Base-by-base conservation (phyloP, 2,888 invertebrate genomes). In the Cryptops parisi region DNA sequence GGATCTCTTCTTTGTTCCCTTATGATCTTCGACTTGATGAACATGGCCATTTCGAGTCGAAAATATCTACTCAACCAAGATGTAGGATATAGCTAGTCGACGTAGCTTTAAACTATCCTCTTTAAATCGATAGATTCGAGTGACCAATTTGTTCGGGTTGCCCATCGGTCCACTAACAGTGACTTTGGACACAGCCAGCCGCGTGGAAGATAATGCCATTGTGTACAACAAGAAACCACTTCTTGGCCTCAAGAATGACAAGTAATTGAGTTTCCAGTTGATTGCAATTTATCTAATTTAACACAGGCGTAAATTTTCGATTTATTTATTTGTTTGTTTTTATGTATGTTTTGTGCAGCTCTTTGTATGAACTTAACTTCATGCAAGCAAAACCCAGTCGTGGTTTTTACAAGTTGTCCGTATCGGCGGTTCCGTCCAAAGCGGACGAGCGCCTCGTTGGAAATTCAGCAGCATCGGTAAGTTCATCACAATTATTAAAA, bases 401-500 rank as follows among this genome's bases (percentile, higher is more conserved):
- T 57, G 94, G 91, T 25, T 76, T 87, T 64, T 96, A 96, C 72
- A 80, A 80, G 61, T 76, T 90, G 5, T 80, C 80, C 0, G 67
- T 96, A 15, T 82, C 77, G 56, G 85, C 83, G 2, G 81, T 79
- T 46, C 70, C 74, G 4, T 75, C 76, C 60, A 76, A 77, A 5
- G 71, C 78, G 15, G 79, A 76, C 58, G 67, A 79, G 70, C 64
- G 72, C 21, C 64, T 75, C 15, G 68, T 74, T 41, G 75, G 75
- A 3, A 71, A 70, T 50, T 74, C 81, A 23, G 74, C 74, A 21
- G 79, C 70, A 25, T 62, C 64, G 58, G 68, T 68, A 58, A 61
- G 58, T 48, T 2, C 15, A 15, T 33, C n/a, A n/a, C n/a, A n/a
- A n/a, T n/a, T n/a, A n/a, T n/a, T 33, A 33, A 33, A 33, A 33